Evolutionary conservation across 2,797 vertebrate species (phyloP).

Genomic region (Diglossa cyanea): DNA sequence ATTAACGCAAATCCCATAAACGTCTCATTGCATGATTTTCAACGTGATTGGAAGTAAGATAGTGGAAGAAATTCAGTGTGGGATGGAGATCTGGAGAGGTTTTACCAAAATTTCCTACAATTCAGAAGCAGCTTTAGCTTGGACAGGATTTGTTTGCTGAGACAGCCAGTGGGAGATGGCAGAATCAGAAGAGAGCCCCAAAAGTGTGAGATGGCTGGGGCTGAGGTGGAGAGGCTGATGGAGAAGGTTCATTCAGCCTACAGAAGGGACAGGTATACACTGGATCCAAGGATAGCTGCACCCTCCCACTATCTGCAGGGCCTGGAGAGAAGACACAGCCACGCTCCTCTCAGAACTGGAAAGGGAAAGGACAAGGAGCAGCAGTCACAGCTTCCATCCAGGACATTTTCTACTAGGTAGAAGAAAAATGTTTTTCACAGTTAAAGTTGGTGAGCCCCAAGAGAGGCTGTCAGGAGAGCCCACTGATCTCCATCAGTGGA

Average conservation of each 20-base stretch:
- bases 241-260: neutral
- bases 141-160: neutral
- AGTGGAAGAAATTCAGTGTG: neutral
- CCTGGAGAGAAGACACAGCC: neutral
- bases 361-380: neutral
- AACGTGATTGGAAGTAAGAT: neutral
- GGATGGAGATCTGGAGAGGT: neutral
- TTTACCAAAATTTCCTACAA: neutral
- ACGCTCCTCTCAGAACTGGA: rapidly evolving
- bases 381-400: rapidly evolving
- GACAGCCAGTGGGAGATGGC: neutral
- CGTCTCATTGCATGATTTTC: rapidly evolving
- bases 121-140: neutral
- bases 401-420: neutral
- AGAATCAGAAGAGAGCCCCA: neutral
- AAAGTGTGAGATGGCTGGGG: neutral
- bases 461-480: neutral
- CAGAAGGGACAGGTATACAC: neutral
- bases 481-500: rapidly evolving
- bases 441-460: rapidly evolving
- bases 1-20: neutral
- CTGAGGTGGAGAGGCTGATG: neutral
- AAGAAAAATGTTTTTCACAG: neutral
- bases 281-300: neutral
- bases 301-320: rapidly evolving